Base-by-base conservation (phyloP, 1,140 invertebrate species). In the Tetramorium alpestre region DNA sequence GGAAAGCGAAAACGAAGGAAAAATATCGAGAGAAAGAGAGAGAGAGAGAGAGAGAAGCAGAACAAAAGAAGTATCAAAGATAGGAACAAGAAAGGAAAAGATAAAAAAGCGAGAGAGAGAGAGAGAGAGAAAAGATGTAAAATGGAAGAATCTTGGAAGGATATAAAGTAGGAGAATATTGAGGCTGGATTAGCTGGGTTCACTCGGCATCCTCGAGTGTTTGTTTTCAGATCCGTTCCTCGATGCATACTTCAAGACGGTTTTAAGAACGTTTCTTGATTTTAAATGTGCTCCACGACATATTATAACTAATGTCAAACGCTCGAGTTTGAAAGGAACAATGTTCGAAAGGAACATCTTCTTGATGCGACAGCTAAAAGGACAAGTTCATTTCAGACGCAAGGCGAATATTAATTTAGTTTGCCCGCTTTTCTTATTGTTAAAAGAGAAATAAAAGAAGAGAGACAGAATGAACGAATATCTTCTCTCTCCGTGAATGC, bases 111-210 rank as follows among this genome's bases (percentile, higher is more conserved):
- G 41, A 60, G 28, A 2, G 2, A 33, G 28, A 58, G 1, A 58
- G 87, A 76, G 54, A 67, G 49, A 70, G 41, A 82, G 86, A 87
- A 41, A 70, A 69, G n/a, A 82, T 25, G 51, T 69, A 49, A 67
- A 77, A 81, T 11, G 41, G 38, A 33, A 69, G 18, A 25, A 65
- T 70, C 2, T 60, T 28, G 18, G 2, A 41, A 22, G 11, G 10
- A 84, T 47, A 41, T n/a, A 13, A 49, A 81, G 3, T 62, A 62
- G 56, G 28, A 64, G 49, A 10, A 33, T 65, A 56, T 41, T 4
- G 22, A 56, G 8, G 5, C 13, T 47, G 16, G 62, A 22, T 25
- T 41, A 25, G 38, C 7, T 18, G 25, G 13, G 33, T 80, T 3
- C 25, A 80, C 28, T 54, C 44, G n/a, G 62, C 2, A 80, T 41